These are phyloP conservation scores for Trilocha varians DNA, from an alignment of 2,888 invertebrate genomes.

Conservation along the genomic window DNA sequence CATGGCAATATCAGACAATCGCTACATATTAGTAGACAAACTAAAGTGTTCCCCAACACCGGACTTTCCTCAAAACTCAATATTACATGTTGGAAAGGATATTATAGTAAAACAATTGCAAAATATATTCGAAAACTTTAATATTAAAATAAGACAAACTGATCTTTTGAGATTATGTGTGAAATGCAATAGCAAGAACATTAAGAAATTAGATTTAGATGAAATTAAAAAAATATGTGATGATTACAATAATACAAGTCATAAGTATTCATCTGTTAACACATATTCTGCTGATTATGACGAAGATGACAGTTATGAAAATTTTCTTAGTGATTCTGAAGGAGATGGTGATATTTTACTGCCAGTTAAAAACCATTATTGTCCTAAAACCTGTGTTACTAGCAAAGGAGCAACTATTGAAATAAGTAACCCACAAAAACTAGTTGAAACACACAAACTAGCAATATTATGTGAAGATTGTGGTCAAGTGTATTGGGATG, in stretches of 20 bases:
- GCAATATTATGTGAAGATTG: slow-evolving; percentile 82
- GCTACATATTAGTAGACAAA: slow-evolving; percentile 43
- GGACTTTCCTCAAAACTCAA: slow-evolving; percentile 64
- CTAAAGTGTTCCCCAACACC: slow-evolving; percentile 68
- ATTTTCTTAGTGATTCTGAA: slow-evolving; percentile 57
- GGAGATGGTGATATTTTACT: slow-evolving; percentile 39
- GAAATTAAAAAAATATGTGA: slow-evolving; percentile 41
- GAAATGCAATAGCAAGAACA: slow-evolving; percentile 63
- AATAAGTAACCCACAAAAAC: slow-evolving; percentile 60
- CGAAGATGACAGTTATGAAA: slow-evolving; percentile 40
- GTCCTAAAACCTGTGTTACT: slow-evolving; percentile 50
- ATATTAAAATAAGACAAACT: slow-evolving; percentile 73
- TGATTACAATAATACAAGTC: slow-evolving; percentile 25
- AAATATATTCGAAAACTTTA: slow-evolving; percentile 78
- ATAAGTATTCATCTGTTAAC: slow-evolving; percentile 11
- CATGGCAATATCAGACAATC: slow-evolving; percentile 49
- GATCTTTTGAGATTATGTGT: slow-evolving; percentile 83
- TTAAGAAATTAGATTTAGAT: slow-evolving; percentile 32
- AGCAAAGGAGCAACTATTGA: slow-evolving; percentile 70
- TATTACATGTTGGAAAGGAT: slow-evolving; percentile 72
- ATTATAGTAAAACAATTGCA: slow-evolving; percentile 75
- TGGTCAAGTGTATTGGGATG: slow-evolving; percentile 84
- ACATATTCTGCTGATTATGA: slow-evolving; percentile 29
- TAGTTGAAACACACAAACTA: slow-evolving; percentile 56
- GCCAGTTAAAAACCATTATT: slow-evolving; percentile 19